Conservation (phyloP, 2,113 vertebrate species). For the Speoplatyrhinus poulsoni region DNA sequence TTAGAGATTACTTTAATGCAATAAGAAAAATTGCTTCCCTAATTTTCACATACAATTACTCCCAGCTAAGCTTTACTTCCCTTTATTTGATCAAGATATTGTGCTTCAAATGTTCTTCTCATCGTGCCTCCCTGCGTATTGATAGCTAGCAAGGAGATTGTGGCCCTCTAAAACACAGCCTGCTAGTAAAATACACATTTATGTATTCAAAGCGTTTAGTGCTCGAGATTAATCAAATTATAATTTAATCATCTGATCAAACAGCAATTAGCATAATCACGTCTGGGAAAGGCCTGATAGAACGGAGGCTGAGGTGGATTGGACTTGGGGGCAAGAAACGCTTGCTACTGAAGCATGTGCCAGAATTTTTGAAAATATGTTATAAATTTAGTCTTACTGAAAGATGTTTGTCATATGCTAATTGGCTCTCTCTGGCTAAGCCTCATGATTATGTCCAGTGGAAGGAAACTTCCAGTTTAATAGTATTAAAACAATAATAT, state of each 20-base stretch:
- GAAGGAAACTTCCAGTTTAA: background rate
- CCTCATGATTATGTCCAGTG: conserved; percentile 31
- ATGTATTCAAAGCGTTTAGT: conserved; percentile 84
- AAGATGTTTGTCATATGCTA: conserved; percentile 50
- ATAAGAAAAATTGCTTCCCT: too few relatives aligned
- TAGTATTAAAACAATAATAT: too few relatives aligned
- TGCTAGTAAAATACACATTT: conserved; percentile 79
- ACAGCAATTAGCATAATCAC: conserved; percentile 94
- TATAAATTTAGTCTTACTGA: conserved; percentile 58
- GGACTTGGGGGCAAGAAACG: conserved; percentile 74
- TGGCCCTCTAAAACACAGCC: conserved; percentile 62
- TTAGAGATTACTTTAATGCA: too few relatives aligned
- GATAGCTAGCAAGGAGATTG: conserved; percentile 1
- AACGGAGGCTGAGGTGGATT: conserved; percentile 74
- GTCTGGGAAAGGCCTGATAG: conserved; percentile 85
- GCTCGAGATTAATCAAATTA: conserved; percentile 89
- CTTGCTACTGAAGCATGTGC: conserved; percentile 73
- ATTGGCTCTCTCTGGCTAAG: conserved; percentile 42
- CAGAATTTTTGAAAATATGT: conserved; percentile 72
- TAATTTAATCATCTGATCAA: conserved; percentile 98
- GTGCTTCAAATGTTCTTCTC: background rate
- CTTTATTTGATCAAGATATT: background rate
- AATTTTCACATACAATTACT: too few relatives aligned
- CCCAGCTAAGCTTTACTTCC: background rate
- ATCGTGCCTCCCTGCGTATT: conserved; percentile 21